phyloP scores from a whole-genome alignment of 2,888 invertebrate genomes.

The Cosmia trapezina region DNA sequence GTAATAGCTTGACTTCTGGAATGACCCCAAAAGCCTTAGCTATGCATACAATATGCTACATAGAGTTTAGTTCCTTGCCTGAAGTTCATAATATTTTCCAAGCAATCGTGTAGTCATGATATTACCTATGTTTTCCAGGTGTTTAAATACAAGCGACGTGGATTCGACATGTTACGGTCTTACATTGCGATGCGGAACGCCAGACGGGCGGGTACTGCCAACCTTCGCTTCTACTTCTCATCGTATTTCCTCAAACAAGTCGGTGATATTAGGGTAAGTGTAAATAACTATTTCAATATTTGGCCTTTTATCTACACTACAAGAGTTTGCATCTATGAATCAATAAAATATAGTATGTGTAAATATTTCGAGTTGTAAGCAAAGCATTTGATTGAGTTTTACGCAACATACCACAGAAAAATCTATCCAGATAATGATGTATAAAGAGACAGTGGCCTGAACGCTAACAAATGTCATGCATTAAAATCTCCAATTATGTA shows the following conservation, averaged over 20 bases:
- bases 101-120: too few species aligned
- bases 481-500: too few species aligned
- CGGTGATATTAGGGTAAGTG: slow-evolving; percentile 84
- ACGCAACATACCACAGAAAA: neutral
- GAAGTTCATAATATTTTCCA: too few species aligned
- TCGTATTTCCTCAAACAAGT: slow-evolving; percentile 86
- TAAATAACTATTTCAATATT: neutral
- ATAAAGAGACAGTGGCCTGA: too few species aligned
- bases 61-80: too few species aligned
- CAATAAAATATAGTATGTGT: too few species aligned
- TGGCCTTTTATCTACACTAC: too few species aligned
- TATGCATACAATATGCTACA: too few species aligned
- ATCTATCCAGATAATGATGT: neutral
- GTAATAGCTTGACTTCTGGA: too few species aligned
- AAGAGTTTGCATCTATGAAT: too few species aligned
- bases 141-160: slow-evolving; percentile 84
- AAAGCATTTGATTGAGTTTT: slow-evolving; percentile 30
- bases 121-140: slow-evolving; percentile 74
- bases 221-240: slow-evolving; percentile 84
- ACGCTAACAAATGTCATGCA: too few species aligned
- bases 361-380: neutral
- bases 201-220: slow-evolving; percentile 72
- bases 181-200: slow-evolving; percentile 76
- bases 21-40: too few species aligned
- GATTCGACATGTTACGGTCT: slow-evolving; percentile 79